Percentiles rank a stretch among this genome's conserved stretches.
These are phyloP conservation scores for Campopleginae sp. DNA, from an alignment of 2,888 invertebrate species.

Conservation along the genomic window DNA sequence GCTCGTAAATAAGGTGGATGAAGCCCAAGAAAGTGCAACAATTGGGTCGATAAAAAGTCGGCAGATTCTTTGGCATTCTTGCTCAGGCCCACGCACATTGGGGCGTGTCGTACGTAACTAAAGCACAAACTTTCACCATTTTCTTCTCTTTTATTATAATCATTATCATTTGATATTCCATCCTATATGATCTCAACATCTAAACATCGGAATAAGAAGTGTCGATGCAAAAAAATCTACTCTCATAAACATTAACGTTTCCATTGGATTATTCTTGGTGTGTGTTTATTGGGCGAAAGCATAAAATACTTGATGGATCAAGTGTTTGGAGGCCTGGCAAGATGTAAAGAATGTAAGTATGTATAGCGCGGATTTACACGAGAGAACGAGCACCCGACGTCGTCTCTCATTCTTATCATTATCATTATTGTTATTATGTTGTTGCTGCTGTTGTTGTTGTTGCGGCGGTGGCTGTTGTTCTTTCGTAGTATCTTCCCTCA, in stretches of 20 bases:
- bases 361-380: conserved; percentile 77
- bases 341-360: conserved; percentile 80
- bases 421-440: neutral
- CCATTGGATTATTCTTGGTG: conserved; percentile 17
- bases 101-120: conserved; percentile 10
- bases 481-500: conserved; percentile 73
- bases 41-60: conserved; percentile 14
- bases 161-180: conserved; percentile 16
- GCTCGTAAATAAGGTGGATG: conserved; percentile 12
- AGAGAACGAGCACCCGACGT: conserved; percentile 70
- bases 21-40: conserved; percentile 5
- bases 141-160: conserved; percentile 10
- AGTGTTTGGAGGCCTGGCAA: conserved; percentile 81
- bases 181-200: conserved; percentile 16
- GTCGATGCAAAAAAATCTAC: conserved; percentile 36
- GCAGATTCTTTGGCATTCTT: conserved; percentile 49
- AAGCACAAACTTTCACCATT: conserved; percentile 3
- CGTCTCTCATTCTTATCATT: conserved; percentile 69
- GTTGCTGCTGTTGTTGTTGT: neutral
- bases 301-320: conserved; percentile 80
- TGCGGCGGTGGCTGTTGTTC: conserved; percentile 48
- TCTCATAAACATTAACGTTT: conserved; percentile 23
- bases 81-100: conserved; percentile 49
- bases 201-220: conserved; percentile 29
- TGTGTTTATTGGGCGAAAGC: conserved; percentile 75